phyloP scores from a whole-genome alignment of 2,888 invertebrate species.

The Lysandra coridon region DNA sequence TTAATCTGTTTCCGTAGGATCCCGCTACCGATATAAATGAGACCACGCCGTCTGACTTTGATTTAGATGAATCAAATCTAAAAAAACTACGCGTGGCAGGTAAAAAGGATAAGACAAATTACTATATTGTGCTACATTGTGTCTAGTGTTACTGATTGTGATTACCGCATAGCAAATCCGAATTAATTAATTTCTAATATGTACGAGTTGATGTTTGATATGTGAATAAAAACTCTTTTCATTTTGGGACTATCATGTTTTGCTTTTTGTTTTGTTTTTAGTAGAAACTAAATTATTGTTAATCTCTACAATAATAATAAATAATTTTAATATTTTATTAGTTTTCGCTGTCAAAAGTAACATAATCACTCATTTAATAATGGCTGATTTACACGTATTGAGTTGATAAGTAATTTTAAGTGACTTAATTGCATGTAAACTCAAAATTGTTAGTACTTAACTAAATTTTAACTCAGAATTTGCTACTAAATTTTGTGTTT shows the following conservation, averaged over 20 bases:
- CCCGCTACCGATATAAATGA: constrained; percentile 79
- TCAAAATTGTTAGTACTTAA: too few species aligned
- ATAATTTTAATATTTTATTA: too few species aligned
- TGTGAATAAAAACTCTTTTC: not conserved
- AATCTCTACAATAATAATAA: too few species aligned
- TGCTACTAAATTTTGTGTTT: too few species aligned
- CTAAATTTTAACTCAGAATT: too few species aligned
- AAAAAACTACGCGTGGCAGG: constrained; percentile 75
- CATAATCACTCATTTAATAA: too few species aligned
- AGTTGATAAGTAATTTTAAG: too few species aligned
- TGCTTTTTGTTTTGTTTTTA: too few species aligned
- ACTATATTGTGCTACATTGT: constrained; percentile 61
- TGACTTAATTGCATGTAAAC: too few species aligned
- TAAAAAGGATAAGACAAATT: constrained; percentile 74
- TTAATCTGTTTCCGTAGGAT: constrained; percentile 80
- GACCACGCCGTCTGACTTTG: constrained; percentile 62
- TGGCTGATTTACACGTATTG: too few species aligned
- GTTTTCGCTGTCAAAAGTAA: too few species aligned
- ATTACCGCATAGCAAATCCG: not conserved
- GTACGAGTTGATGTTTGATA: not conserved
- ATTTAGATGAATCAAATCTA: constrained; percentile 74
- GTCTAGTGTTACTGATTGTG: constrained; percentile 45
- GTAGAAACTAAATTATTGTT: too few species aligned
- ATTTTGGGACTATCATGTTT: not conserved
- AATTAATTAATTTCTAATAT: constrained; percentile 13